Percentiles rank a stretch among this genome's conserved stretches.
Conservation (phyloP, 92 coral and sea anemone species). For the Parazoanthus swiftii region DNA sequence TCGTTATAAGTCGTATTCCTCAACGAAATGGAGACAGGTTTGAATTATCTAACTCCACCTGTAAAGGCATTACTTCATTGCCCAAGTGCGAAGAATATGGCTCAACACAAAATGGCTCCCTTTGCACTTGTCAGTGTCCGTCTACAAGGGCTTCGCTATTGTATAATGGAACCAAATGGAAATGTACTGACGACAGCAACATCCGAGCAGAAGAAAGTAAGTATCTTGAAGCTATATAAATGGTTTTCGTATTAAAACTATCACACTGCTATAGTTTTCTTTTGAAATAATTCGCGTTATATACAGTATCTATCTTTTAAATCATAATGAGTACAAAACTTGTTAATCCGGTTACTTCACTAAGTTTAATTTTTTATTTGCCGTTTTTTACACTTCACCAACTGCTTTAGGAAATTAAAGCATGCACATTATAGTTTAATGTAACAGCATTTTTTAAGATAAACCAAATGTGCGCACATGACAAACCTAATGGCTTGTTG, state of each 20-base stretch:
- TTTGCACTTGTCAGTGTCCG: conserved; percentile 15
- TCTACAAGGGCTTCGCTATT: conserved; percentile 14
- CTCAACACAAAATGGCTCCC: background rate
- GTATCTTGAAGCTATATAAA: background rate
- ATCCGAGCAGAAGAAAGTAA: conserved; percentile 29
- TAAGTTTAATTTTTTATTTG: no score
- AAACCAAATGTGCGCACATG: background rate
- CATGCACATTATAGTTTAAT: no score
- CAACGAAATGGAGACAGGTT: conserved; percentile 20
- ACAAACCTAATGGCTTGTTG: background rate
- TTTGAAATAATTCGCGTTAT: no score
- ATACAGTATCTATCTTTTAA: no score
- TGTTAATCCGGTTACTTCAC: no score
- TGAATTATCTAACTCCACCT: background rate
- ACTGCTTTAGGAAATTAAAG: no score
- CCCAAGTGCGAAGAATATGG: conserved; percentile 15
- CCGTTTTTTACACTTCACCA: no score
- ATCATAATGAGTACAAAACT: no score
- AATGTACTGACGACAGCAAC: background rate
- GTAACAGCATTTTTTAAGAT: no score
- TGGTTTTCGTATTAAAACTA: background rate
- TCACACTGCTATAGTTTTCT: no score
- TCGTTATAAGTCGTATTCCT: conserved; percentile 6
- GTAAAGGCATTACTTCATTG: background rate
- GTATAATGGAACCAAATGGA: conserved; percentile 5